These are phyloP conservation scores for Stichodactyla mertensii DNA, from an alignment of 64 coral and sea anemone genomes.

Conservation along the genomic window DNA sequence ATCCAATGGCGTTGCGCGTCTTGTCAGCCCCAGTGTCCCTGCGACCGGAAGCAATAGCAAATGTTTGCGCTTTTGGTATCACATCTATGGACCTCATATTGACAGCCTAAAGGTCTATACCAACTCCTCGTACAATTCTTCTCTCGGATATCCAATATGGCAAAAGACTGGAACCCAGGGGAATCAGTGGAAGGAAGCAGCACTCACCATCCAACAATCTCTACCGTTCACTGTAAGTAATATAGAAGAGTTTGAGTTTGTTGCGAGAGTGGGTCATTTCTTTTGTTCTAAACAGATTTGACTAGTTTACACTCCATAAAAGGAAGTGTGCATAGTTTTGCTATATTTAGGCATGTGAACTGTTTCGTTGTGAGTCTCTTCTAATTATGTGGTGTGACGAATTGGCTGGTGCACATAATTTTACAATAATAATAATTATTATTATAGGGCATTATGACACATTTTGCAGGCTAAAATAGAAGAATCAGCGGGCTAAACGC, in stretches of 20 bases:
- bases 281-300: background rate
- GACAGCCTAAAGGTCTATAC: conserved; percentile 56
- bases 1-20: conserved; percentile 45
- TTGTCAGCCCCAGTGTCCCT: conserved; percentile 40
- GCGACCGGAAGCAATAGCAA: conserved; percentile 26
- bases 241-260: no score
- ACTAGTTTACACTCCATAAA: background rate
- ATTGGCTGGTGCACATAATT: no score
- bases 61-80: conserved; percentile 81
- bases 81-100: conserved; percentile 75
- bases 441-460: no score
- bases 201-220: conserved; percentile 45
- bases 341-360: no score
- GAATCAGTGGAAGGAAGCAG: conserved; percentile 43
- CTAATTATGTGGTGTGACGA: no score
- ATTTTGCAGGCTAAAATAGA: no score
- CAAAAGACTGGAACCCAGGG: conserved; percentile 60
- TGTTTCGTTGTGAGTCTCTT: no score
- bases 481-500: no score
- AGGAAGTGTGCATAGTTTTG: no score
- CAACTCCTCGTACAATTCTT: conserved; percentile 45
- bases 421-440: no score
- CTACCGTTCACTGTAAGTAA: conserved; percentile 11
- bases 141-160: conserved; percentile 57
- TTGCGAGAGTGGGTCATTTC: no score